phyloP scores from a whole-genome alignment of 2,888 invertebrate species.

The Panopea generosa region DNA sequence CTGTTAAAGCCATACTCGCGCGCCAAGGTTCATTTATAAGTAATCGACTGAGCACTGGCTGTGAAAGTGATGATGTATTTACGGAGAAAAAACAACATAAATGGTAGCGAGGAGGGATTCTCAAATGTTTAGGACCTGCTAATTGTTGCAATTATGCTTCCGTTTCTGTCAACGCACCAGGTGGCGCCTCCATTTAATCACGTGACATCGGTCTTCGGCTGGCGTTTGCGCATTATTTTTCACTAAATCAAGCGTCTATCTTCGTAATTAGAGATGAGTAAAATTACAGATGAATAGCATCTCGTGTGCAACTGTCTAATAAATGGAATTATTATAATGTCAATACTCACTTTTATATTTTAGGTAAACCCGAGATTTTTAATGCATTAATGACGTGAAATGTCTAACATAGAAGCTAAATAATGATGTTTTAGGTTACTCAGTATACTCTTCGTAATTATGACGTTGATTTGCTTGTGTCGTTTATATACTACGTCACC shows the following conservation, averaged over 20 bases:
- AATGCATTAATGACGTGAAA: too few species aligned
- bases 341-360: too few species aligned
- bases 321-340: too few species aligned
- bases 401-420: too few species aligned
- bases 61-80: conserved; percentile 63
- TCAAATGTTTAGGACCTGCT: conserved; percentile 56
- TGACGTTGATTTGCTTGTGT: too few species aligned
- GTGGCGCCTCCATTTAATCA: conserved; percentile 58
- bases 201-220: conserved; percentile 24
- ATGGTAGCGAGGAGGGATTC: conserved; percentile 51
- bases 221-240: not conserved
- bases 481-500: too few species aligned
- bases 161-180: conserved; percentile 62
- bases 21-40: conserved; percentile 64
- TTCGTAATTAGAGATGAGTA: conserved; percentile 12
- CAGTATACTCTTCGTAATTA: too few species aligned
- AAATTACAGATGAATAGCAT: conserved; percentile 2
- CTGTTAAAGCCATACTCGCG: conserved; percentile 59
- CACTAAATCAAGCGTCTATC: not conserved
- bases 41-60: conserved; percentile 59
- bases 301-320: too few species aligned
- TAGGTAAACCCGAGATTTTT: too few species aligned
- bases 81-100: conserved; percentile 65
- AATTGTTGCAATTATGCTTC: conserved; percentile 66
- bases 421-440: too few species aligned